Conservation (phyloP, 2,888 invertebrate genomes). For the Augiades crinisus region DNA sequence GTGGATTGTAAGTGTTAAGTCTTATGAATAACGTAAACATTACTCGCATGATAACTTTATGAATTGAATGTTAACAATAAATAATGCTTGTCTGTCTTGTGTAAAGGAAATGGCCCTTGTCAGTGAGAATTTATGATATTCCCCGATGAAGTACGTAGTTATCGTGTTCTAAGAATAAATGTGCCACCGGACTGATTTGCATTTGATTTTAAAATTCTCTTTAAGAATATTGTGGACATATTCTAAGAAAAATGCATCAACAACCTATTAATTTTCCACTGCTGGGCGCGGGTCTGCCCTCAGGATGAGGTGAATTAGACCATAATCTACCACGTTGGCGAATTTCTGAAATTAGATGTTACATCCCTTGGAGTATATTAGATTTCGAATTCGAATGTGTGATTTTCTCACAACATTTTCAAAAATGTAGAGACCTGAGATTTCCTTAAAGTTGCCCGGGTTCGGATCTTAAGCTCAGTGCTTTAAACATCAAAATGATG, state of each 20-base stretch:
- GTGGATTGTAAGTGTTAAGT: background rate
- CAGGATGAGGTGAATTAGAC: too few species aligned
- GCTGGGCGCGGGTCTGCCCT: too few species aligned
- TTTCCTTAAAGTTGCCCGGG: too few species aligned
- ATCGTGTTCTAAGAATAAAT: constrained; percentile 13
- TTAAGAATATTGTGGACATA: background rate
- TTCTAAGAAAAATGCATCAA: background rate
- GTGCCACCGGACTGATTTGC: constrained; percentile 11
- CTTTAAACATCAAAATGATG: too few species aligned
- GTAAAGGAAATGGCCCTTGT: constrained; percentile 15
- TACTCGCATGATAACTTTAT: constrained; percentile 6
- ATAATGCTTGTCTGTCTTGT: constrained; percentile 13
- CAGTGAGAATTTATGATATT: constrained; percentile 19
- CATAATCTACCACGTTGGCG: too few species aligned
- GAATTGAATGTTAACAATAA: constrained; percentile 12
- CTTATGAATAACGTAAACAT: constrained; percentile 3
- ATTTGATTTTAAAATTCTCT: constrained; percentile 1
- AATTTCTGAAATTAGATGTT: too few species aligned
- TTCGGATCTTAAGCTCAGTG: too few species aligned
- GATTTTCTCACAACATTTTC: too few species aligned
- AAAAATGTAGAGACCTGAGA: too few species aligned
- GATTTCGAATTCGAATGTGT: too few species aligned
- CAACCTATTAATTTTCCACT: too few species aligned
- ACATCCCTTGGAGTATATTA: too few species aligned
- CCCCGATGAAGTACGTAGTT: constrained; percentile 4